These are phyloP conservation scores for Andricus grossulariae DNA, from an alignment of 1,140 invertebrate species.

Conservation along the genomic window DNA sequence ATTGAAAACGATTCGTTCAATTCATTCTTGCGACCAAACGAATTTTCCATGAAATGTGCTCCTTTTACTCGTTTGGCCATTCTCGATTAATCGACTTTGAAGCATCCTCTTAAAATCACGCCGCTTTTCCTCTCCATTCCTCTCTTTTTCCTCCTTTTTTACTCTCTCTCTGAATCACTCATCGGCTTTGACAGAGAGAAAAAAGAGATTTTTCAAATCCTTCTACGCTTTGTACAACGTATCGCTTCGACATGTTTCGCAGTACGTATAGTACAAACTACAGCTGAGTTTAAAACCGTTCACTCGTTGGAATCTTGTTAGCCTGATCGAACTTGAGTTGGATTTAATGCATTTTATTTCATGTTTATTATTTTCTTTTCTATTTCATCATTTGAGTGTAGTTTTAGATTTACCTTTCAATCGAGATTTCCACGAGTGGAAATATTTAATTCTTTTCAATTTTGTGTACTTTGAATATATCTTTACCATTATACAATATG, in stretches of 20 bases:
- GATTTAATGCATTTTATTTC: neutral
- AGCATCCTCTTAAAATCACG: constrained; percentile 61
- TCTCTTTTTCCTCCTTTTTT: constrained; percentile 42
- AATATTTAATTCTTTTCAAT: no score
- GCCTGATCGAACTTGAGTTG: constrained; percentile 9
- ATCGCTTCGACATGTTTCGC: constrained; percentile 48
- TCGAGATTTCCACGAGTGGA: no score
- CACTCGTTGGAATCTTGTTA: constrained; percentile 34
- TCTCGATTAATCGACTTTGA: constrained; percentile 61
- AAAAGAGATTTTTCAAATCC: constrained; percentile 55
- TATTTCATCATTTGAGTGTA: neutral
- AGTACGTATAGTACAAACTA: constrained; percentile 44
- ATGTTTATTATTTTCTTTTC: neutral
- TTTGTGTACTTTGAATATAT: no score
- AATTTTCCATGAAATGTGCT: constrained; percentile 45
- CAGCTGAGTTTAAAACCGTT: constrained; percentile 45
- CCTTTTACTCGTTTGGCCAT: constrained; percentile 42
- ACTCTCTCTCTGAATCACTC: constrained; percentile 52
- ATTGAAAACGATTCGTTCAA: neutral
- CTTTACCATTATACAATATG: no score
- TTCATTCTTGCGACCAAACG: constrained; percentile 13
- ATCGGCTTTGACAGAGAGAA: constrained; percentile 53
- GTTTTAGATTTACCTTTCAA: no score
- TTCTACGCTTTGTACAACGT: constrained; percentile 46
- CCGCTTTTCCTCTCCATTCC: constrained; percentile 53